Base-by-base conservation (phyloP, 1,140 invertebrate species). In the Drosophila littoralis region DNA sequence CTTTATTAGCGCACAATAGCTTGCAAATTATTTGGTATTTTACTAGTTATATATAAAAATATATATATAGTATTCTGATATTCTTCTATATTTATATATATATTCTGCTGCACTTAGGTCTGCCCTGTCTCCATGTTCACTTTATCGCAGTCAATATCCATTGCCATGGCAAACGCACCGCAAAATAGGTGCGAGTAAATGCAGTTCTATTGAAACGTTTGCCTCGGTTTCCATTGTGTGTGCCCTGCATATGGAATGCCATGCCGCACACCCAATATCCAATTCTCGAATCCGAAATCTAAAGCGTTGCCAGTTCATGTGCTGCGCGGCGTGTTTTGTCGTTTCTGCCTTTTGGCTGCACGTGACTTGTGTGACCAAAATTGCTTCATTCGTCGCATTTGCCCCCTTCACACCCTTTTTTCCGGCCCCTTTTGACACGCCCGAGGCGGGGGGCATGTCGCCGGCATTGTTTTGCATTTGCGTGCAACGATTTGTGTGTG, bases 401-500 rank as follows among this genome's bases (percentile, higher is more conserved):
- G 51, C 38, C 73, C 7, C 2, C 9, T 22, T 2, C 22, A 22
- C 22, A 3, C 22, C 22, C 22, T 28, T 5, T 5, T 28, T 28
- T 4, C 22, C 22, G 22, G 22, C 22, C 22, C 22, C 22, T 28
- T 28, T 28, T 28, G 22, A 28, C 22, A 28, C 22, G 12, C 40
- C 40, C 28, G 12, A 28, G 9, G 35, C 38, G 28, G 17, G 22
- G 32, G 33, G 55, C 66, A 52, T 60, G 67, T 50, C 45, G 38
- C 17, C 46, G 60, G 28, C 35, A 60, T 72, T 51, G 85, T 73
- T 79, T 84, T 84, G 80, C 85, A 89, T 88, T 89, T 88, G 83
- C 83, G 84, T 89, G 84, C 84, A 77, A 73, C 84, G 84, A 80
- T 89, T 89, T 75, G 59, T 73, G 73, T 72, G 60, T 67, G 51